Percentiles rank a stretch among this genome's conserved stretches.
phyloP scores from a whole-genome alignment of 2,888 invertebrate species.

The Oxytorus armatus region DNA sequence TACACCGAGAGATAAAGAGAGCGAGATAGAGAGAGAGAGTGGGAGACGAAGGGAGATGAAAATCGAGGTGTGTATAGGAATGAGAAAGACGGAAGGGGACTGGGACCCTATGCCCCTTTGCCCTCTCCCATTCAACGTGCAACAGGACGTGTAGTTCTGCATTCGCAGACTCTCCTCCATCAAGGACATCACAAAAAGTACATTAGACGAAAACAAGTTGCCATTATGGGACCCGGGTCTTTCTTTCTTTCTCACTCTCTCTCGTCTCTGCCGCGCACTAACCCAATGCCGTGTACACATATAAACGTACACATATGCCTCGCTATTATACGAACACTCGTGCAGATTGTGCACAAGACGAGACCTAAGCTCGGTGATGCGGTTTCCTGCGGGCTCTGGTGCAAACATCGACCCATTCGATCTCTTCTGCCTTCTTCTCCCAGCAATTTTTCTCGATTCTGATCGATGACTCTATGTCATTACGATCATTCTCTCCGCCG shows the following conservation, averaged over 20 bases:
- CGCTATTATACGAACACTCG: conserved; percentile 28
- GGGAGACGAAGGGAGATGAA: no score
- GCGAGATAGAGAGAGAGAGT: conserved; percentile 48
- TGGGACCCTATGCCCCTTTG: conserved; percentile 71
- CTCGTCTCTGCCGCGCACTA: conserved; percentile 8
- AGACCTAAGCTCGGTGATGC: conserved; percentile 46
- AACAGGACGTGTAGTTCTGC: conserved; percentile 82
- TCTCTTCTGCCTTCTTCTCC: conserved; percentile 7
- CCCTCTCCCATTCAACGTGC: conserved; percentile 65
- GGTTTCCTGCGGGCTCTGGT: conserved; percentile 22
- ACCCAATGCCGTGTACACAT: neutral
- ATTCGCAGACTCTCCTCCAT: conserved; percentile 84
- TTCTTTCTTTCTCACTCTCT: conserved; percentile 30
- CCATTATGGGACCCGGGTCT: conserved; percentile 78
- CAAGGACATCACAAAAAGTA: conserved; percentile 84
- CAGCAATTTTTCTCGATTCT: conserved; percentile 36
- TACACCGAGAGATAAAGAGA: conserved; percentile 27
- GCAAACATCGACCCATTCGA: conserved; percentile 24
- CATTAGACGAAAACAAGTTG: conserved; percentile 84
- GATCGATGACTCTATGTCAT: conserved; percentile 10
- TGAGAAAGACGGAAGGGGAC: conserved; percentile 48
- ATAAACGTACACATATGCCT: conserved; percentile 21
- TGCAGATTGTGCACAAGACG: conserved; percentile 41
- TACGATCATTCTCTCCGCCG: no score
- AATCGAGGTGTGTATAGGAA: conserved; percentile 40